Percentiles rank a stretch among this genome's conserved stretches.
These are phyloP conservation scores for Phyllotis vaccarum DNA, from an alignment of 2,797 vertebrate genomes.

Conservation along the genomic window DNA sequence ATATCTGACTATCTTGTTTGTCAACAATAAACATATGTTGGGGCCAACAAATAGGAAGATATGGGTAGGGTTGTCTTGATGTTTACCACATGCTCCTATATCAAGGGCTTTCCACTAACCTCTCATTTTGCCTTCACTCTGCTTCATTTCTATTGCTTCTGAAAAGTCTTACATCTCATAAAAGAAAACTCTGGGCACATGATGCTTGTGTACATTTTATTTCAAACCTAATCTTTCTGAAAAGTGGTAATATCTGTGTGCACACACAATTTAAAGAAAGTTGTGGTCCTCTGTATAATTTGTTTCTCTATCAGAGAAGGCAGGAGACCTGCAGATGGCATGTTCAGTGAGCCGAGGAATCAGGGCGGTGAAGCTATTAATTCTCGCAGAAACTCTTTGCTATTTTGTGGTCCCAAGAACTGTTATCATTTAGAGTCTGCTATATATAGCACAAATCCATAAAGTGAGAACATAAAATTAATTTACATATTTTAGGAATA, in stretches of 20 bases:
- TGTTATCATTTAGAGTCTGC: constrained; percentile 57
- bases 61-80: not conserved
- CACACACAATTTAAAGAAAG: constrained; percentile 66
- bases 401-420: constrained; percentile 43
- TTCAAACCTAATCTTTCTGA: constrained; percentile 66
- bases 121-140: constrained; percentile 41
- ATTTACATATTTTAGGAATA: constrained; percentile 51
- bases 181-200: constrained; percentile 27
- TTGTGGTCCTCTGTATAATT: constrained; percentile 62
- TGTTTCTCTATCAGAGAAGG: constrained; percentile 70
- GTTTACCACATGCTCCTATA: not conserved
- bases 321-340: constrained; percentile 57
- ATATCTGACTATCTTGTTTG: not conserved
- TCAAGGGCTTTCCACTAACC: not conserved
- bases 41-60: not conserved
- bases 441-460: constrained; percentile 53
- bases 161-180: constrained; percentile 52
- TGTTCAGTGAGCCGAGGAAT: constrained; percentile 62
- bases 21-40: not conserved
- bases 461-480: constrained; percentile 68
- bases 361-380: constrained; percentile 45
- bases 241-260: constrained; percentile 64
- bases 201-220: constrained; percentile 63
- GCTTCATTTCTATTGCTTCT: not conserved
- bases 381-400: constrained; percentile 57